These are phyloP conservation scores for Pristiophorus japonicus DNA, from an alignment of 2,113 vertebrate species.

Conservation along the genomic window DNA sequence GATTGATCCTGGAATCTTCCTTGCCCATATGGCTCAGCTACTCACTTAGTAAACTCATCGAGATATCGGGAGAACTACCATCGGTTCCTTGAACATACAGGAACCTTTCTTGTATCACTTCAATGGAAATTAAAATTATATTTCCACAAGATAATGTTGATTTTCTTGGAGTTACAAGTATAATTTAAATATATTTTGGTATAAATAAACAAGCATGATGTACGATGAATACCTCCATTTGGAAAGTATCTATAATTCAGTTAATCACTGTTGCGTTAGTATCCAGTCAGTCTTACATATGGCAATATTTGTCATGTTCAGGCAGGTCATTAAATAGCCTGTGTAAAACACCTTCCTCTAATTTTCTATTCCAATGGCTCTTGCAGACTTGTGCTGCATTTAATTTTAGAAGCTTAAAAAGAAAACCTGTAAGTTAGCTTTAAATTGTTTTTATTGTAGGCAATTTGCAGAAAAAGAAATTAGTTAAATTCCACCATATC, in stretches of 20 bases:
- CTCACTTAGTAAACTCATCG: not conserved
- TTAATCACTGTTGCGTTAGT: not conserved
- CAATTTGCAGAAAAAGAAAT: not conserved
- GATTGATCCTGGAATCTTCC: not conserved
- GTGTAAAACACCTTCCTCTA: not conserved
- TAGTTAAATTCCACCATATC: not conserved
- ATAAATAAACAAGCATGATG: not conserved
- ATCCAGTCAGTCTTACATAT: not conserved
- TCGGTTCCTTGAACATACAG: not conserved
- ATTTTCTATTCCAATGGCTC: not conserved
- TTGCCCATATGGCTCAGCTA: not conserved
- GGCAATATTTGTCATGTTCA: not conserved
- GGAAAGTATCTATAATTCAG: not conserved
- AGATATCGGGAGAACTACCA: not conserved
- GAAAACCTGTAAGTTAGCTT: not conserved
- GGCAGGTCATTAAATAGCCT: too few relatives aligned
- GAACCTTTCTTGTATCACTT: not conserved
- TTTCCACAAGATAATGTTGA: not conserved
- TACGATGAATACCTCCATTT: not conserved
- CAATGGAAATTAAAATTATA: not conserved
- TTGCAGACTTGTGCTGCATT: not conserved
- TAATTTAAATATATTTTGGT: not conserved
- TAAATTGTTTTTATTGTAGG: not conserved
- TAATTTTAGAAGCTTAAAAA: not conserved
- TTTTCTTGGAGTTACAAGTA: not conserved